A percentile compares a stretch with the other conserved stretches of the same genome.
These are phyloP conservation scores for Neelides sp. DNA, from an alignment of 1,140 invertebrate species.

Conservation along the genomic window DNA sequence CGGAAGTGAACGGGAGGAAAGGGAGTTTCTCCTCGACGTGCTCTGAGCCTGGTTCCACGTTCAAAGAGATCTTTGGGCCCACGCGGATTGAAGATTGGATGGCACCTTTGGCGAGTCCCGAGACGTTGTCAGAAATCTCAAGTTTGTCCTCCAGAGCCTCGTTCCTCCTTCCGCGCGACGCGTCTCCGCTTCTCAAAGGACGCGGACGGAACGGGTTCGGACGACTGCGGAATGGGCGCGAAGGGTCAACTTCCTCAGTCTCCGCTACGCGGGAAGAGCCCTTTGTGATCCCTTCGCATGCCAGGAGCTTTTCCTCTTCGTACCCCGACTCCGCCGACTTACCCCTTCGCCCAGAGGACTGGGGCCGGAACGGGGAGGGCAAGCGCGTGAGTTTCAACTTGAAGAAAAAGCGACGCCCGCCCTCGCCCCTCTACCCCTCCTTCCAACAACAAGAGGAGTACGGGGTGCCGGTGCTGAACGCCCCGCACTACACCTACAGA, in stretches of 20 bases:
- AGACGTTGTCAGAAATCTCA: conserved; percentile 68
- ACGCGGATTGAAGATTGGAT: conserved; percentile 47
- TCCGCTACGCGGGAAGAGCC: too few species aligned
- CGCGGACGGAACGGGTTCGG: conserved; percentile 12
- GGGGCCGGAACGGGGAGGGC: background rate
- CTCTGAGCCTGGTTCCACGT: conserved; percentile 17
- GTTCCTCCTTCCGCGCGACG: conserved; percentile 25
- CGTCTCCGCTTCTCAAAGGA: conserved; percentile 22
- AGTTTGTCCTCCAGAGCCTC: conserved; percentile 37
- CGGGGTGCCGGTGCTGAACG: conserved; percentile 25
- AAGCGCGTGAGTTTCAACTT: conserved; percentile 32
- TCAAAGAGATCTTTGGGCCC: conserved; percentile 30
- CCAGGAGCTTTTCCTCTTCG: too few species aligned
- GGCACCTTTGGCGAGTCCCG: conserved; percentile 70
- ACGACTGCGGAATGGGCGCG: background rate
- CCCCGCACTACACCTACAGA: conserved; percentile 32
- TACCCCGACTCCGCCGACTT: background rate
- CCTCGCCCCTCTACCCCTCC: conserved; percentile 28
- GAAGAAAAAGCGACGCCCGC: conserved; percentile 28
- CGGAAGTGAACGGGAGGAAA: conserved; percentile 11
- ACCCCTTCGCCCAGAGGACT: background rate
- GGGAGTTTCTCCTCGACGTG: conserved; percentile 30
- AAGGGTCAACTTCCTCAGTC: too few species aligned
- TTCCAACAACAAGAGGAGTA: conserved; percentile 33
- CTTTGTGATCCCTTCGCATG: too few species aligned